Base-by-base conservation (phyloP, 2,113 vertebrate genomes). In the Aphyosemion australe region DNA sequence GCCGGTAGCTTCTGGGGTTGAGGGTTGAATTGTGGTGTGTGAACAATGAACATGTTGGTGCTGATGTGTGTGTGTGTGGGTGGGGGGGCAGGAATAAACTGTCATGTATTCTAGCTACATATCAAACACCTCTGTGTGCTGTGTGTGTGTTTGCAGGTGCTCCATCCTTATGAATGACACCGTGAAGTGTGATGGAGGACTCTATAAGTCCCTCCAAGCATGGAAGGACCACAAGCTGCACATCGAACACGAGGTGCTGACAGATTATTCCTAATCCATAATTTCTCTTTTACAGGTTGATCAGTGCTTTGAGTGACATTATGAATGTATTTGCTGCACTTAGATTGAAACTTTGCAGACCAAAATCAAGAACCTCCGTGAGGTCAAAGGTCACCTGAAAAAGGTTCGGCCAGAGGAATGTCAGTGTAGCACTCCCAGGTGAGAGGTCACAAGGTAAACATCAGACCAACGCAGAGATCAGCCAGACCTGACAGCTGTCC, bases 211-310 rank as follows among this genome's bases (percentile, higher is more conserved):
- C 51, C 92, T 99, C 62, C 95, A 97, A 83, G 97, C 96, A 8
- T 99, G 96, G 97, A 99, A 98, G 78, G 96, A 99, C 80, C 97
- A 99, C 88, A 98, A 97, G 69, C 85, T 98, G 56, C 96, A 98
- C 82, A 96, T 99, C 37, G 97, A 99, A 84, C 96, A 98, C 0
- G 96, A 99, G 95, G 97, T 98, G 78, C 75, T 12, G 20, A 45
- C 37, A 13, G 46, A 8, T 1, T 56, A 42, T 48, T 52, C 4
- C n/a, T 48, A 65, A 60, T 56, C 54, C 15, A 34, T 65, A 0
- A 8, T 26, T 41, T 5, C 10, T 1, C 14, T 66, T 55, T 58
- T 31, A 45, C n/a, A 48, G 9, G 2, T 39, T 53, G 11, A n/a
- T 5, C 16, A 14, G 18, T 69, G 15, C 21, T 32, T 32, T 43